Base-by-base conservation (phyloP, 2,888 invertebrate genomes). In the Carcina quercana region DNA sequence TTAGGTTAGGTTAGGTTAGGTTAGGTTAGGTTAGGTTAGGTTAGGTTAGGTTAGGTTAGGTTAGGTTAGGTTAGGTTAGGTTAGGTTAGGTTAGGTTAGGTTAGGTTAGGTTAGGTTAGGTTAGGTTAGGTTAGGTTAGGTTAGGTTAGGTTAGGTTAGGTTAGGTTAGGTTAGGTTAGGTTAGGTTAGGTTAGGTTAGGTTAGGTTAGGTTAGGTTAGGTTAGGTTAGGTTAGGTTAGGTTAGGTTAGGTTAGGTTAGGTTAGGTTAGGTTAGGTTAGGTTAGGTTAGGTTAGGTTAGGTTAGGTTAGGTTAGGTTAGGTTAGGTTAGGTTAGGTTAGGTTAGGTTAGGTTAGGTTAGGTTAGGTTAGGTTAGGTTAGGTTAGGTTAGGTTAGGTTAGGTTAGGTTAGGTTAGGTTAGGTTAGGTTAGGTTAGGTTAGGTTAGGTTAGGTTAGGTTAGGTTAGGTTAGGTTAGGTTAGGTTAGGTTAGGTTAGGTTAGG, bases 401-500 rank as follows among this genome's bases (percentile, higher is more conserved):
- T 29, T 34, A 29, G 28, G 28, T 28, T 34, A 28, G 28, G 28
- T 34, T 34, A 34, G 34, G 27, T 34, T 28, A 28, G 29, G 22
- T 29, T 22, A 28, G 29, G 29, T 34, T 34, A 34, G 33, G 34
- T 34, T 29, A 29, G 29, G 34, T 34, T 29, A 43, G 40, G 38
- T 40, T 43, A 37, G 40, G 43, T 38, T 38, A 38, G 40, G 38
- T 40, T 38, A 43, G 38, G 40, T 38, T 40, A 40, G 38, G 38
- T 38, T 40, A 38, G 38, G 38, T 37, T 40, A 42, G 42, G 42
- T 37, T 37, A 35, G 35, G 42, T 40, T 40, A 38, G 44, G 38
- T 42, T 42, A 38, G 38, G 40, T 25, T 26, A 32, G 32, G 27
- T 26, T 27, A 26, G 32, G 26, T 26, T 27, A 26, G 26, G 27